These are phyloP conservation scores for Metopia argyrocephala DNA, from an alignment of 2,888 invertebrate species.

Conservation along the genomic window DNA sequence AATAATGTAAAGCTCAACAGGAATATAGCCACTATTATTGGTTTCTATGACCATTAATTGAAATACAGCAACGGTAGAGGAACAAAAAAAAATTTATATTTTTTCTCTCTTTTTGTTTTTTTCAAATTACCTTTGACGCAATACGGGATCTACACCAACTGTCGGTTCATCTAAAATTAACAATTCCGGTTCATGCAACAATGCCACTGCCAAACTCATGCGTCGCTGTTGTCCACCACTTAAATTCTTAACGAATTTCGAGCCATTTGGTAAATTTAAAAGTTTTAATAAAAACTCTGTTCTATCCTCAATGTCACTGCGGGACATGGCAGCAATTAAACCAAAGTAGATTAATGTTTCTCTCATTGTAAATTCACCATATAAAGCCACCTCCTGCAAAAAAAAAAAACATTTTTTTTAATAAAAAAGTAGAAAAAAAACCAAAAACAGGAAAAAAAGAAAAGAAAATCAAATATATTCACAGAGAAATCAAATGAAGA, in stretches of 20 bases:
- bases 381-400: constrained; percentile 84
- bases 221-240: constrained; percentile 95
- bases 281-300: constrained; percentile 86
- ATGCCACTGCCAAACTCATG: constrained; percentile 92
- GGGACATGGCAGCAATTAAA: constrained; percentile 87
- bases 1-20: no score
- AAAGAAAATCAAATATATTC: background rate
- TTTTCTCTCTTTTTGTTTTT: no score
- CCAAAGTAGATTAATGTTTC: constrained; percentile 93
- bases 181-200: constrained; percentile 92
- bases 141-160: constrained; percentile 93
- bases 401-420: constrained; percentile 7
- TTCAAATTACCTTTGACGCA: constrained; percentile 84
- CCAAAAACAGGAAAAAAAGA: background rate
- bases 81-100: background rate
- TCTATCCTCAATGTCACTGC: constrained; percentile 83
- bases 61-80: background rate
- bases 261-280: constrained; percentile 80
- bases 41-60: background rate
- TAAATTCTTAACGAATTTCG: constrained; percentile 85
- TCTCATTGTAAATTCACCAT: constrained; percentile 87
- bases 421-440: constrained; percentile 17
- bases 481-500: constrained; percentile 36
- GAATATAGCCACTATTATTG: background rate
- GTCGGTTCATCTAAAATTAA: constrained; percentile 96